phyloP scores from a whole-genome alignment of 2,797 vertebrate genomes.

The Channa striata region DNA sequence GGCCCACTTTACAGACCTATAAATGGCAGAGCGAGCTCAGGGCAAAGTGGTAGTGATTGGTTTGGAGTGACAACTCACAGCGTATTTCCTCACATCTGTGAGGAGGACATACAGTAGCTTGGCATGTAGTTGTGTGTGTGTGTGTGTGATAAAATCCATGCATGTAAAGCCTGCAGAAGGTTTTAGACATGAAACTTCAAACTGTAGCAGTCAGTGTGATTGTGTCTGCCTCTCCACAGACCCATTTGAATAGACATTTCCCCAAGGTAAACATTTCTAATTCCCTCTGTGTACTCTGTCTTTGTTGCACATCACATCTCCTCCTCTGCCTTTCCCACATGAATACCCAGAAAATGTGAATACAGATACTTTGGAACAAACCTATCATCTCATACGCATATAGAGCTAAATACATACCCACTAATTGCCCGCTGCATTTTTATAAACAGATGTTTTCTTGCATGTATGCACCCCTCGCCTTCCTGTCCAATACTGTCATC shows the following conservation, averaged over 20 bases:
- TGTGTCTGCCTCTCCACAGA: background rate
- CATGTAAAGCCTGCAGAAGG: background rate
- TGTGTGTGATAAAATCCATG: background rate
- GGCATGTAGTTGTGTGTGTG: slow-evolving; percentile 2
- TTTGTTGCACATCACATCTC: slow-evolving; percentile 2
- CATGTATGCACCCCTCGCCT: slow-evolving; percentile 15
- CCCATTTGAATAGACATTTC: background rate
- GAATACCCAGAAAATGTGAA: slow-evolving; percentile 29
- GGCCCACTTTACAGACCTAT: slow-evolving; percentile 65
- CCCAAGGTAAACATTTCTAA: slow-evolving; percentile 13
- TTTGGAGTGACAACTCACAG: slow-evolving; percentile 47
- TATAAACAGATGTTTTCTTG: slow-evolving; percentile 20
- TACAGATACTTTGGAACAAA: slow-evolving; percentile 17
- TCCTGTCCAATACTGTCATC: slow-evolving; percentile 47
- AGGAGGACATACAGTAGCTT: slow-evolving; percentile 16
- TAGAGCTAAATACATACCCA: slow-evolving; percentile 13
- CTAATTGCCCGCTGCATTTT: slow-evolving; percentile 26
- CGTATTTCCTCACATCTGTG: slow-evolving; percentile 49
- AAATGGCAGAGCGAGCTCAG: slow-evolving; percentile 62
- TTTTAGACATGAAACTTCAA: background rate
- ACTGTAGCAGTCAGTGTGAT: background rate
- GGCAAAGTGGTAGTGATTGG: slow-evolving; percentile 42
- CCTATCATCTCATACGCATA: background rate
- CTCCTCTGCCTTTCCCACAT: background rate
- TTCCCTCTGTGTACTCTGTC: background rate